Conservation (phyloP, 2,113 vertebrate species). For the Anarhynchus alexandrinus region DNA sequence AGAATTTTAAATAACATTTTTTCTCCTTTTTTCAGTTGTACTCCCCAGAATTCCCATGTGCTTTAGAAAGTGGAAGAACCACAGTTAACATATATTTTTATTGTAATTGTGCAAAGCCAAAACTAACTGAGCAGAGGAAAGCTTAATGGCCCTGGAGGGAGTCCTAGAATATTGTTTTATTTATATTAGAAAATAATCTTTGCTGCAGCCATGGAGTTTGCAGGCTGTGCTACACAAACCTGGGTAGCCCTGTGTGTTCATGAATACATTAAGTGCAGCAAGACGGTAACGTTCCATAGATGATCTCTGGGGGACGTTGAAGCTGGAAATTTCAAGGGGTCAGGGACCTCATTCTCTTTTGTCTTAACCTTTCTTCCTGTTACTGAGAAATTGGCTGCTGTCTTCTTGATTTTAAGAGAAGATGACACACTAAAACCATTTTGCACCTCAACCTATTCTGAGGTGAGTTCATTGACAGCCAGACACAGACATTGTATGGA, state of each 20-base stretch:
- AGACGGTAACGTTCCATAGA: not conserved
- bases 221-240: not conserved
- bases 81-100: not conserved
- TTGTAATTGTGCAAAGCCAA: not conserved
- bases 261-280: not conserved
- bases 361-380: not conserved
- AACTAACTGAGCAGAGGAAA: not conserved
- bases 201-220: not conserved
- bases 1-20: not conserved
- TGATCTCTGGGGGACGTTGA: not conserved
- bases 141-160: not conserved
- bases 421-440: not conserved
- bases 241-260: not conserved
- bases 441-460: not conserved
- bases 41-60: not conserved
- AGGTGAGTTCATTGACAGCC: not conserved
- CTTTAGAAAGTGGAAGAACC: not conserved
- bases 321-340: not conserved
- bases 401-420: not conserved
- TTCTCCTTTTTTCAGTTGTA: not conserved
- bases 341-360: not conserved
- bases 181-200: not conserved
- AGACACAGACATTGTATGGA: not conserved
- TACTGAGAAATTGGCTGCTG: not conserved
- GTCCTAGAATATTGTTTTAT: not conserved